A percentile compares a stretch with the other conserved stretches of the same genome.
These are phyloP conservation scores for Lipophrys pholis DNA, from an alignment of 2,113 vertebrate genomes.

Conservation along the genomic window DNA sequence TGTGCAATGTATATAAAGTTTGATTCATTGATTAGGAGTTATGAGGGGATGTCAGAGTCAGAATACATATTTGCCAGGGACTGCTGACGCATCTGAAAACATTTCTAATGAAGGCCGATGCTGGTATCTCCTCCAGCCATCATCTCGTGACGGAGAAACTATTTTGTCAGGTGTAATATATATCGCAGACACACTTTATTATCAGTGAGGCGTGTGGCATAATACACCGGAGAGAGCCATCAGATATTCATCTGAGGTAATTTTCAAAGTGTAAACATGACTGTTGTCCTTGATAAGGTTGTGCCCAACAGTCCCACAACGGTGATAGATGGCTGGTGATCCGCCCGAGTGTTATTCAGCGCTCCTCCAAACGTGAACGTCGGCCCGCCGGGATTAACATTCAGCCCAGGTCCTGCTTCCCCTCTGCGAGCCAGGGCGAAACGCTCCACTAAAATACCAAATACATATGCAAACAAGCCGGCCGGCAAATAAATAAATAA, in stretches of 20 bases:
- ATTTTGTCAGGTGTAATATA: too few relatives aligned
- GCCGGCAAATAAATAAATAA: too few relatives aligned
- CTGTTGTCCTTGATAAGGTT: conserved; percentile 69
- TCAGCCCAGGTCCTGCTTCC: conserved; percentile 36
- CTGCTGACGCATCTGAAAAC: too few relatives aligned
- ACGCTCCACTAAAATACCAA: conserved; percentile 36
- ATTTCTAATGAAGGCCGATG: too few relatives aligned
- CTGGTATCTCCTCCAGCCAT: too few relatives aligned
- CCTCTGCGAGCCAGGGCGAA: conserved; percentile 20
- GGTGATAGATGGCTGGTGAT: conserved; percentile 66
- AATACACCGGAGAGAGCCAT: conserved; percentile 46
- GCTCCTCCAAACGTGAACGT: conserved; percentile 30
- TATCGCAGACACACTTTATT: too few relatives aligned
- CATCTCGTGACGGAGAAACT: too few relatives aligned
- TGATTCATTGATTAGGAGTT: too few relatives aligned
- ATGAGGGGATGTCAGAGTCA: too few relatives aligned
- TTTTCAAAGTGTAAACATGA: conserved; percentile 70
- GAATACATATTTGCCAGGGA: too few relatives aligned
- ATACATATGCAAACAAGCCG: conserved; percentile 27
- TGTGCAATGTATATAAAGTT: too few relatives aligned
- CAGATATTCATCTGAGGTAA: conserved; percentile 59
- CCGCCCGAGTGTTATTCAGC: conserved; percentile 44
- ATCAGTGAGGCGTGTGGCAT: background rate
- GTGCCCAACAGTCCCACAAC: conserved; percentile 48
- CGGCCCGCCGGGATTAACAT: conserved; percentile 49